Evolutionary conservation across 2,888 invertebrate species (phyloP).

Genomic region (Pyrochroa serraticornis): DNA sequence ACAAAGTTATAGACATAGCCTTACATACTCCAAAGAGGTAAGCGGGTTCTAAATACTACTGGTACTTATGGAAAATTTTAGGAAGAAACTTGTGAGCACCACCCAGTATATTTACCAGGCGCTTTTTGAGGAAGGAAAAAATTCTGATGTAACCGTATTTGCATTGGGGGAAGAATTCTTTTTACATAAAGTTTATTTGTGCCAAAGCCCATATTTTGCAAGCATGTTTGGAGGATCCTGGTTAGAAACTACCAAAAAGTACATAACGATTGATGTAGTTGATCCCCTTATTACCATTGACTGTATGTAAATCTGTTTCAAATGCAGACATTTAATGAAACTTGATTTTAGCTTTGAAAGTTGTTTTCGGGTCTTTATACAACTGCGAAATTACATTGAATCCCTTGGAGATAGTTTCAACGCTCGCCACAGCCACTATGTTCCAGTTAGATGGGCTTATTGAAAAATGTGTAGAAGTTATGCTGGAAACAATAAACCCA

Average conservation of each 20-base stretch:
- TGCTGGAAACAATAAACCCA: conserved; percentile 76
- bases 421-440: conserved; percentile 75
- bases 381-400: conserved; percentile 75
- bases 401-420: conserved; percentile 69
- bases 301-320: conserved; percentile 59
- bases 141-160: conserved; percentile 75
- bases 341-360: conserved; percentile 65
- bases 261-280: conserved; percentile 70
- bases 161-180: conserved; percentile 75
- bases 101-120: conserved; percentile 81
- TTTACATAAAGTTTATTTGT: conserved; percentile 79
- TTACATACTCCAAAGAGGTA: conserved; percentile 71
- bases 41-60: conserved; percentile 6
- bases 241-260: conserved; percentile 71
- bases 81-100: conserved; percentile 73
- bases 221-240: conserved; percentile 83
- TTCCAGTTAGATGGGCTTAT: conserved; percentile 75
- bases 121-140: conserved; percentile 75
- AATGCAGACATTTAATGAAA: not conserved
- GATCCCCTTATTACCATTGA: conserved; percentile 74
- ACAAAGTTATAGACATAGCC: conserved; percentile 62
- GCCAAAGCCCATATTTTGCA: conserved; percentile 80
- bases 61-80: conserved; percentile 41
- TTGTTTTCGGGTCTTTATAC: conserved; percentile 78
- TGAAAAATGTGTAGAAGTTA: conserved; percentile 74